These are phyloP conservation scores for Bubalus kerabau DNA, from an alignment of 2,113 vertebrate species.

Conservation along the genomic window DNA sequence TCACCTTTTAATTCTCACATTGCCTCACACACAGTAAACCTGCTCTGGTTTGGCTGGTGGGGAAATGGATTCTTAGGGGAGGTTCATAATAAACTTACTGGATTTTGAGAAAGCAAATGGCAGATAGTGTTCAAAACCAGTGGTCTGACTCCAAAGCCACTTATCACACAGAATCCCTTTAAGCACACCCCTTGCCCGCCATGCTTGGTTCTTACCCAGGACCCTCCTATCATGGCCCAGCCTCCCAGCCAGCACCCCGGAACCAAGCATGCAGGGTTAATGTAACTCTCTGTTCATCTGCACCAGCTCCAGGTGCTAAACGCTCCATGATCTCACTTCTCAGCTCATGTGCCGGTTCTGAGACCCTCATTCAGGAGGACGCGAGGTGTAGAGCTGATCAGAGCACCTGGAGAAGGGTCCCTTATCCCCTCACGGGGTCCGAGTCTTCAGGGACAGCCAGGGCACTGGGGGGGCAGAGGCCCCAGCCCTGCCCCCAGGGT, in stretches of 20 bases:
- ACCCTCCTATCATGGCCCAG: not conserved
- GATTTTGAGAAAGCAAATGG: not conserved
- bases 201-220: accelerated
- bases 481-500: accelerated
- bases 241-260: accelerated
- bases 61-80: not conserved
- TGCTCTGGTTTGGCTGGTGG: not conserved
- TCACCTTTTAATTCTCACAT: not conserved
- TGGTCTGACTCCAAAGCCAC: not conserved
- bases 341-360: accelerated
- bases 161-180: not conserved
- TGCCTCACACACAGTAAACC: accelerated
- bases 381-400: accelerated
- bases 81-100: not conserved
- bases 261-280: not conserved
- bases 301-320: accelerated
- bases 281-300: accelerated
- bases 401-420: not conserved
- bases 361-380: not conserved
- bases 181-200: accelerated
- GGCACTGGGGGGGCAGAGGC: not conserved
- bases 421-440: not conserved
- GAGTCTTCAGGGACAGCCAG: not conserved
- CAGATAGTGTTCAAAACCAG: not conserved
- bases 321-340: not conserved